A percentile compares a stretch with the other conserved stretches of the same genome.
These are phyloP conservation scores for Mormyrops attenuatus DNA, from an alignment of 2,797 vertebrate genomes.

Conservation along the genomic window DNA sequence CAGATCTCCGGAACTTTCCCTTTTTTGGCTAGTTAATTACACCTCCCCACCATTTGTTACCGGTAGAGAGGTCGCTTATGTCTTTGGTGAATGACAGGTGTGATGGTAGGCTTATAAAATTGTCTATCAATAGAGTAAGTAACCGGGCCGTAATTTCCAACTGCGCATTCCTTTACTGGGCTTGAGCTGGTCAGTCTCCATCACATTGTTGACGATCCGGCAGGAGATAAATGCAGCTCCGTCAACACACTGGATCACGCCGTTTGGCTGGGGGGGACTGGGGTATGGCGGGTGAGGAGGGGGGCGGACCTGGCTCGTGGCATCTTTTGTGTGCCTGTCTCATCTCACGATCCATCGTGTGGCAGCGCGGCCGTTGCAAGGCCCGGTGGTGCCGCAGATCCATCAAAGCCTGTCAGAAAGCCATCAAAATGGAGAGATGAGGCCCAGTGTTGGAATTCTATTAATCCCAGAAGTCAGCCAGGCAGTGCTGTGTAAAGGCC, in stretches of 20 bases:
- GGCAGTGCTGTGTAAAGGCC: conserved; percentile 52
- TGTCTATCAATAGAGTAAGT: neutral
- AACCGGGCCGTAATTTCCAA: conserved; percentile 15
- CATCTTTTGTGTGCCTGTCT: conserved; percentile 65
- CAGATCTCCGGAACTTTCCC: neutral
- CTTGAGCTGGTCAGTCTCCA: conserved; percentile 26
- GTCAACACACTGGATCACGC: conserved; percentile 35
- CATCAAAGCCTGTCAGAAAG: conserved; percentile 63
- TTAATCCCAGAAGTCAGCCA: conserved; percentile 56
- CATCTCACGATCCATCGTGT: conserved; percentile 71
- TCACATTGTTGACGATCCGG: conserved; percentile 39
- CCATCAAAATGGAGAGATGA: conserved; percentile 67
- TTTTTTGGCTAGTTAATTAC: neutral
- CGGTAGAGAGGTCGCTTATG: neutral
- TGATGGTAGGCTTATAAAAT: neutral
- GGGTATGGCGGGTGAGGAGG: neutral
- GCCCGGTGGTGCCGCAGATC: conserved; percentile 58
- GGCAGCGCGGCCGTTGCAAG: conserved; percentile 53
- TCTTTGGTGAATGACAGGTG: neutral
- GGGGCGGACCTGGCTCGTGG: conserved; percentile 36
- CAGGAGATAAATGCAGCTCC: conserved; percentile 45
- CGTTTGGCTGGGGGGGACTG: conserved; percentile 34
- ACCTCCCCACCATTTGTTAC: neutral
- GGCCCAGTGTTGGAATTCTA: conserved; percentile 58
- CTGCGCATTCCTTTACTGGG: conserved; percentile 26